Base-by-base conservation (phyloP, 1,140 invertebrate genomes). In the Drosophila ambigua region DNA sequence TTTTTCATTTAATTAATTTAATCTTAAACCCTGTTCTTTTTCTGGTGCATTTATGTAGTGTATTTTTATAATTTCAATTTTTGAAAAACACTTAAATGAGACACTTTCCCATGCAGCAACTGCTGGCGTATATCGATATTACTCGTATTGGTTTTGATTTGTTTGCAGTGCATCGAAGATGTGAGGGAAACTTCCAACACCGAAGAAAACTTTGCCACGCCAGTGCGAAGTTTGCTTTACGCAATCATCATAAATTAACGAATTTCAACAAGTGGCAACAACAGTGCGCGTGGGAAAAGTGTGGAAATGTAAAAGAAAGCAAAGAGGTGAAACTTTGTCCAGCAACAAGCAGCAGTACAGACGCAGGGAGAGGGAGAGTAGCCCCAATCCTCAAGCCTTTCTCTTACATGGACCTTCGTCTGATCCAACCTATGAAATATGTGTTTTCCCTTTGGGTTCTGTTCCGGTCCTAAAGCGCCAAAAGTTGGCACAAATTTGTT, bases 231-330 rank as follows among this genome's bases (percentile, higher is more conserved):
- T 69, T 69, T 69, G 43, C 50, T 43, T 20, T 31, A 48, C 51
- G 66, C 66, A 69, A 69, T 69, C 66, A 69, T 69, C 66, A 69
- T 68, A 69, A 69, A 69, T 69, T 69, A 69, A 68, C 35, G 43
- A 48, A 31, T 48, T 23, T 66, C 66, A 69, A 69, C 66, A 69
- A 69, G 66, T 69, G 66, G 66, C 24, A 68, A 35, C 51, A 52
- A 31, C 11, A 35, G 8, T 4, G 8, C 31, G 31, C 13, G 35
- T 11, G 35, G 4, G 52, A 45, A 49, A 68, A 48, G 23, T 48
- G 64, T 49, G 45, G 16, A 48, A 65, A 62, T 60, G 31, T 0
- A 11, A 51, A 50, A 20, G 11, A 15, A 51, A 48, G 8, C 20
- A 15, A 9, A 50, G 50, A 68, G 13, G 49, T 53, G 51, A 49